A percentile compares a stretch with the other conserved stretches of the same genome.
phyloP scores from a whole-genome alignment of 2,888 invertebrate genomes.

The Eulithis prunata region DNA sequence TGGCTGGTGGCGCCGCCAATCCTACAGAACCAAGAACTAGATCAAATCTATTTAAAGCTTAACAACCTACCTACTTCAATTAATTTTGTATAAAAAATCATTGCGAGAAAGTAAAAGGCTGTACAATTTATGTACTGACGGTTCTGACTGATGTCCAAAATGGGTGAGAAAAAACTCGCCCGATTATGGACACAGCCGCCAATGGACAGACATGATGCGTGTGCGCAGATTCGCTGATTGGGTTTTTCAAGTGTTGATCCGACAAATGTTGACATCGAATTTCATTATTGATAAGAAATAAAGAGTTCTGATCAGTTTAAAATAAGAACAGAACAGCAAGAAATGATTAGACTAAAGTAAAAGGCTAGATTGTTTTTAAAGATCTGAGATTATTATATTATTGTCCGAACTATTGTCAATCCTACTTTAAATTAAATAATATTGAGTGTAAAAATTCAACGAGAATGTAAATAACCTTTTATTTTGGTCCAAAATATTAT shows the following conservation, averaged over 20 bases:
- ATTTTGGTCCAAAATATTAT: constrained; percentile 10
- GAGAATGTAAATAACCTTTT: background rate
- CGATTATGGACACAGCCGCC: constrained; percentile 26
- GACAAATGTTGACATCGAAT: constrained; percentile 35
- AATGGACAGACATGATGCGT: constrained; percentile 21
- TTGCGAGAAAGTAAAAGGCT: constrained; percentile 31
- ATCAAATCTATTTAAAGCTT: no score
- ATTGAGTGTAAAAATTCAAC: no score
- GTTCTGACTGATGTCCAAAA: constrained; percentile 33
- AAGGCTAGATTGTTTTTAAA: no score
- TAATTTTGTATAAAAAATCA: background rate
- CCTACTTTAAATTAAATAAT: no score
- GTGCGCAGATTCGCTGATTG: constrained; percentile 31
- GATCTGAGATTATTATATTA: no score
- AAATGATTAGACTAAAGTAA: no score
- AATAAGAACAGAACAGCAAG: background rate
- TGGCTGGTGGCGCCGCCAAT: no score
- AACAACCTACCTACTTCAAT: background rate
- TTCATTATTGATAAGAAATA: constrained; percentile 24
- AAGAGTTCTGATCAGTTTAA: background rate
- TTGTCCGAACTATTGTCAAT: no score
- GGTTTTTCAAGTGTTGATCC: constrained; percentile 29
- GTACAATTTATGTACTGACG: constrained; percentile 28
- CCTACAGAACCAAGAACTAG: no score
- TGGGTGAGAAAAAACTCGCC: constrained; percentile 23